A percentile compares a stretch with the other conserved stretches of the same genome.
Evolutionary conservation across 2,888 invertebrate genomes (phyloP).

Genomic region (Drosophila silvestris): DNA sequence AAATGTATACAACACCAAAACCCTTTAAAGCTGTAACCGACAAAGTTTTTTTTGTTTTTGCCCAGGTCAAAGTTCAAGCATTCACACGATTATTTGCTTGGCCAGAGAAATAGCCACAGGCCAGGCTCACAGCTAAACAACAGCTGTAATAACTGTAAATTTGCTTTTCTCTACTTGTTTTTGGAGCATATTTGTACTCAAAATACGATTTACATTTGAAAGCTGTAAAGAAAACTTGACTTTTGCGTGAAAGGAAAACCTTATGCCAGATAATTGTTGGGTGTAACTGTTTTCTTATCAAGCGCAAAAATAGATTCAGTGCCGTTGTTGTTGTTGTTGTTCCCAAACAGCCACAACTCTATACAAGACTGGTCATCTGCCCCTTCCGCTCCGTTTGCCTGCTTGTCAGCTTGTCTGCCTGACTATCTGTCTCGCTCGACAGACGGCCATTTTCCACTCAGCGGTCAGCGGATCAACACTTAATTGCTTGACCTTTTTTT

Average conservation of each 20-base stretch:
- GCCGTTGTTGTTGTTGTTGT: constrained; percentile 11
- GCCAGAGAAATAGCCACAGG: constrained; percentile 23
- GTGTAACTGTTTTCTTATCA: constrained; percentile 57
- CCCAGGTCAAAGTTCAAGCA: constrained; percentile 41
- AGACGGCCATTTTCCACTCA: constrained; percentile 46
- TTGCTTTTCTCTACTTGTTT: background rate
- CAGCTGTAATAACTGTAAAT: background rate
- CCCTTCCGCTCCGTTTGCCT: background rate
- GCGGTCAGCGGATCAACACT: constrained; percentile 65
- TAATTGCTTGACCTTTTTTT: constrained; percentile 78
- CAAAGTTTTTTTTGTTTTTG: background rate
- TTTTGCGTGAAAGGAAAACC: background rate
- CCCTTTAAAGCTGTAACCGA: constrained; percentile 1
- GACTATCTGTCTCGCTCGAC: constrained; percentile 48
- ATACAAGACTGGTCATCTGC: constrained; percentile 3
- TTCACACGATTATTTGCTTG: constrained; percentile 20
- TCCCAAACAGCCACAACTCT: constrained; percentile 59
- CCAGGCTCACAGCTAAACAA: background rate
- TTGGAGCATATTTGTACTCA: background rate
- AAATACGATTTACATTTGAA: background rate
- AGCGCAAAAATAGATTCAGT: constrained; percentile 5
- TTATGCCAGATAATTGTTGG: background rate
- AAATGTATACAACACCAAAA: background rate
- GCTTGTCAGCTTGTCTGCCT: background rate
- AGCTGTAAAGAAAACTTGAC: background rate